These are phyloP conservation scores for Sorex araneus DNA, from an alignment of 2,113 vertebrate genomes.

Conservation along the genomic window DNA sequence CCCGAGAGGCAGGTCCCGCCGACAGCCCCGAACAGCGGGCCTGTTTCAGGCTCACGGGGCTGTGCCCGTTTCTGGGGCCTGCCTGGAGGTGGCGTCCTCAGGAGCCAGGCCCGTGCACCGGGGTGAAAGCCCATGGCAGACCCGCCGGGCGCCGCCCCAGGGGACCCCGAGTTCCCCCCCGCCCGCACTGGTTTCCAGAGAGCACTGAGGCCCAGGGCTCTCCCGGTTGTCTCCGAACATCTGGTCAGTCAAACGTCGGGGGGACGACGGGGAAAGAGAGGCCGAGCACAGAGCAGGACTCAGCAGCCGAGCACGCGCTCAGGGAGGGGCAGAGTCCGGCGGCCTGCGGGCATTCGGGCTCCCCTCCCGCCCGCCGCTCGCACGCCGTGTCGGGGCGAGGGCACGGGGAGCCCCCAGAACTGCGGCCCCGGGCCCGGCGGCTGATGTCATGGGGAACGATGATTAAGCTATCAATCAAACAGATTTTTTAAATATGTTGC, in stretches of 20 bases:
- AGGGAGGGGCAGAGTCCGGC: no score
- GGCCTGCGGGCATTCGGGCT: conserved; percentile 62
- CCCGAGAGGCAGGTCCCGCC: neutral
- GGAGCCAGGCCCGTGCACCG: conserved; percentile 7
- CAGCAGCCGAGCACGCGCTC: no score
- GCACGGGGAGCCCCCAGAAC: conserved; percentile 76
- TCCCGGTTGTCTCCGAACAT: conserved; percentile 56
- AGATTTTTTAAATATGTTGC: conserved; percentile 85
- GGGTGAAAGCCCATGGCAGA: conserved; percentile 65
- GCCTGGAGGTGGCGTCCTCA: neutral
- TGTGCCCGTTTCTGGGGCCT: neutral
- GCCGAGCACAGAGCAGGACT: no score
- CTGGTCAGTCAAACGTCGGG: neutral
- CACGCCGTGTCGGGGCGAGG: conserved; percentile 77
- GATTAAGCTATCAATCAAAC: conserved; percentile 86
- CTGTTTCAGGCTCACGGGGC: conserved; percentile 32
- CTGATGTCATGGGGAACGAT: conserved; percentile 84
- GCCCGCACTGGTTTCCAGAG: conserved; percentile 29
- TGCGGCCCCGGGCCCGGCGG: conserved; percentile 71
- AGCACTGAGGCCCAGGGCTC: conserved; percentile 35
- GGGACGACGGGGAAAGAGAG: no score
- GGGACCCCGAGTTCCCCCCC: neutral
- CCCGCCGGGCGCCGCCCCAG: neutral
- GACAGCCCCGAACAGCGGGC: conserved; percentile 35
- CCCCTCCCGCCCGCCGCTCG: conserved; percentile 77